These are phyloP conservation scores for Drosophila auraria DNA, from an alignment of 1,140 invertebrate genomes.

Conservation along the genomic window DNA sequence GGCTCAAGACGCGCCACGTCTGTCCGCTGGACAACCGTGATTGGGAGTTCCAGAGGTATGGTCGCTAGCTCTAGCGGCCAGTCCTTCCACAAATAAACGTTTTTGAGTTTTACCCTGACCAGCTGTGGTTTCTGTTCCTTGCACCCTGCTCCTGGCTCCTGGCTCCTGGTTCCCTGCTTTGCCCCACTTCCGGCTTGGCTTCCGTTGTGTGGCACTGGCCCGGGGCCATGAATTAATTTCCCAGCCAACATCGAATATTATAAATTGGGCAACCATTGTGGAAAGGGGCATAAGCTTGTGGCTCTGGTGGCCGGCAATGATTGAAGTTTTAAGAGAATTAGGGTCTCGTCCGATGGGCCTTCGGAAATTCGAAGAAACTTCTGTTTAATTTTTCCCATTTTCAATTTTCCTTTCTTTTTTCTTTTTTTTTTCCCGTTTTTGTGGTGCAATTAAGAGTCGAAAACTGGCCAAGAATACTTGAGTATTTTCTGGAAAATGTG, in stretches of 20 bases:
- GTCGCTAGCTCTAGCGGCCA: conserved; percentile 2
- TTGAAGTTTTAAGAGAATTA: conserved; percentile 30
- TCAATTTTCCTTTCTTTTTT: not conserved
- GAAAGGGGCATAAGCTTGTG: not conserved
- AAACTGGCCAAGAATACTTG: not conserved
- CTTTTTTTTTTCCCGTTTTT: not conserved
- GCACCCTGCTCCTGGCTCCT: not conserved
- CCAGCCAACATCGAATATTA: conserved; percentile 46
- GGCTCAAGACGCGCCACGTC: conserved; percentile 36
- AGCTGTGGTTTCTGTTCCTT: not conserved
- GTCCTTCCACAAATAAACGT: conserved; percentile 8
- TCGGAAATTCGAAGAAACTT: conserved; percentile 13
- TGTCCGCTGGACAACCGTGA: conserved; percentile 41
- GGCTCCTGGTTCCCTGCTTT: not conserved
- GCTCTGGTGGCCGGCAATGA: conserved; percentile 6
- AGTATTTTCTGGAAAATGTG: not conserved
- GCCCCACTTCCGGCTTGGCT: conserved; percentile 2
- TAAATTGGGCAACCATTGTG: conserved; percentile 38
- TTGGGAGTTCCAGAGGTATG: conserved; percentile 40
- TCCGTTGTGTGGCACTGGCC: conserved; percentile 16
- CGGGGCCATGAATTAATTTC: conserved; percentile 60
- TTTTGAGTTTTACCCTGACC: not conserved
- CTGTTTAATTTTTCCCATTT: conserved; percentile 10
- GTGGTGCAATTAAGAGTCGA: conserved; percentile 10
- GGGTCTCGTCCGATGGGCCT: not conserved